A percentile compares a stretch with the other conserved stretches of the same genome.
Conservation (phyloP, 2,888 invertebrate genomes). For the Stenodema calcarata region DNA sequence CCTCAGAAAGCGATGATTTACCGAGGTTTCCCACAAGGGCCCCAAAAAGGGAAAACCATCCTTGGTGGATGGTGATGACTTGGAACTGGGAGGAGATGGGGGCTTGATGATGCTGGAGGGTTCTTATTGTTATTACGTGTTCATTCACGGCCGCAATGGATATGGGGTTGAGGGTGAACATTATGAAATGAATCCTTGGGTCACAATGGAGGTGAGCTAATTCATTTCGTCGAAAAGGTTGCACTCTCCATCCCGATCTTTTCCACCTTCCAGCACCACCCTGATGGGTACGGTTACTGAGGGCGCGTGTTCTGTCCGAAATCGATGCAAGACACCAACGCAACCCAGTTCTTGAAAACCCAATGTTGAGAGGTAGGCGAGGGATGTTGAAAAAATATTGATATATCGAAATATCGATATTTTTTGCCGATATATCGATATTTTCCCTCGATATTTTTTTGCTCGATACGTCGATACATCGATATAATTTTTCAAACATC, state of each 20-base stretch:
- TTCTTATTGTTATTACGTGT: slow-evolving; percentile 43
- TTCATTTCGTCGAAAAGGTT: slow-evolving; percentile 4
- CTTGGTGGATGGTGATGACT: slow-evolving; percentile 13
- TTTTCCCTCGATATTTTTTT: too few species aligned
- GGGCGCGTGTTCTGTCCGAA: too few species aligned
- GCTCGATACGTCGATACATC: too few species aligned
- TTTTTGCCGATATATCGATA: too few species aligned
- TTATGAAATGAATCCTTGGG: slow-evolving; percentile 31
- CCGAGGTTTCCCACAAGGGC: slow-evolving; percentile 1
- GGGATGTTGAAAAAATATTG: too few species aligned
- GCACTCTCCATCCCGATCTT: neutral
- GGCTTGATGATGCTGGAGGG: slow-evolving; percentile 34
- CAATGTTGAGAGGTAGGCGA: too few species aligned
- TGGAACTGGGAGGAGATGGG: neutral
- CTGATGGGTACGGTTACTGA: too few species aligned
- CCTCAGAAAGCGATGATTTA: slow-evolving; percentile 23
- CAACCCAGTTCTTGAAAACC: too few species aligned
- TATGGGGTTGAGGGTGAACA: neutral
- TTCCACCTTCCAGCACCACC: too few species aligned
- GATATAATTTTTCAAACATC: too few species aligned
- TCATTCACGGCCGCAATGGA: slow-evolving; percentile 13
- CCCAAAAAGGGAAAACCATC: neutral
- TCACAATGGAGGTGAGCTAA: slow-evolving; percentile 22
- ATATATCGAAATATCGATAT: too few species aligned
- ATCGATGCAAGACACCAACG: too few species aligned